Conservation (phyloP, 2,888 invertebrate species). For the Holacanthella duospinosa region DNA sequence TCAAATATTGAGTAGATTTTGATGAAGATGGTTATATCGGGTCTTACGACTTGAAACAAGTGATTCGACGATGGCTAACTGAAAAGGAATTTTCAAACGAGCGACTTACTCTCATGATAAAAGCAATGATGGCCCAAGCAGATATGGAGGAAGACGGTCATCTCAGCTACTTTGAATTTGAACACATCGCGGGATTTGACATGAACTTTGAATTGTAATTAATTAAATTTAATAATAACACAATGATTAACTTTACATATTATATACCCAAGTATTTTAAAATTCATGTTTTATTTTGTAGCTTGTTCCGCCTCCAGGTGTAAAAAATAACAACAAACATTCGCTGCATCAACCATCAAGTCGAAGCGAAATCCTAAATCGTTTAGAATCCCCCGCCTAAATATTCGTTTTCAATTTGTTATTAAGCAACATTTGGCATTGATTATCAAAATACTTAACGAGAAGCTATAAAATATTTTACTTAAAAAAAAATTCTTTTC, state of each 20-base stretch:
- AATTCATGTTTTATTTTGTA: not conserved
- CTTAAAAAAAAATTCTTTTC: too few species aligned
- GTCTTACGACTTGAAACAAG: conserved; percentile 1
- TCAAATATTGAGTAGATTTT: not conserved
- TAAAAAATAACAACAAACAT: too few species aligned
- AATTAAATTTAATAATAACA: not conserved
- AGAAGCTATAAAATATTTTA: too few species aligned
- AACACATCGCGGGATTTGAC: not conserved
- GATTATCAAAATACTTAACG: too few species aligned
- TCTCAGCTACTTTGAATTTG: conserved; percentile 1
- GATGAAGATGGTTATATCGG: not conserved
- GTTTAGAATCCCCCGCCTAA: too few species aligned
- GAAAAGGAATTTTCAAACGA: not conserved
- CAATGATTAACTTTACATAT: too few species aligned
- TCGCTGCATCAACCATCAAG: too few species aligned
- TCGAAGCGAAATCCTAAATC: too few species aligned
- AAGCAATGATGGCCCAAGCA: not conserved
- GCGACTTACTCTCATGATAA: not conserved
- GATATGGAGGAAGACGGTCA: not conserved
- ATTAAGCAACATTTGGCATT: too few species aligned
- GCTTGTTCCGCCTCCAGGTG: not conserved
- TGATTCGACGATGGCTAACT: not conserved
- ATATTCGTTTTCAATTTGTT: too few species aligned
- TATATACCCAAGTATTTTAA: not conserved
- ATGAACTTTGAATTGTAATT: conserved; percentile 3